These are phyloP conservation scores for Nymphicus hollandicus DNA, from an alignment of 2,113 vertebrate genomes.

Conservation along the genomic window DNA sequence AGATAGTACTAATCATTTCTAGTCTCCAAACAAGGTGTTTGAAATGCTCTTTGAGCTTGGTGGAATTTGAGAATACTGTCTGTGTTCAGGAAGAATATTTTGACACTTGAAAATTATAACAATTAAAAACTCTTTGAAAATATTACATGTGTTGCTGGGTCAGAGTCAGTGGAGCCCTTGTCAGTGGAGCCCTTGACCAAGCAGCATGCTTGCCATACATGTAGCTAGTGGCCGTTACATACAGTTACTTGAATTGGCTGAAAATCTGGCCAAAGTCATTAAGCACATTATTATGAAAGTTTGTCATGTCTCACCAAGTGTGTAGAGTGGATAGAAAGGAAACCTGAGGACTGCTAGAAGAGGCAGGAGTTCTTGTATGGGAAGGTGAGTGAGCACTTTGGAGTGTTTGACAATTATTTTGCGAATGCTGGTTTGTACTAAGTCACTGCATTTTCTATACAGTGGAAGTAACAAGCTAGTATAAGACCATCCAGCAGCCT, in stretches of 20 bases:
- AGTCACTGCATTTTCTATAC: background rate
- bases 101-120: background rate
- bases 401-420: background rate
- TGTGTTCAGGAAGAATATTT: background rate
- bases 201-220: background rate
- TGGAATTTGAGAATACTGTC: background rate
- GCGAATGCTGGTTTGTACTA: background rate
- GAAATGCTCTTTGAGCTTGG: background rate
- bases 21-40: background rate
- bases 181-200: background rate
- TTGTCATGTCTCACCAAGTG: background rate
- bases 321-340: background rate
- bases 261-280: background rate
- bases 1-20: background rate
- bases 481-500: background rate
- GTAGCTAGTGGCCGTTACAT: background rate
- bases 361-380: background rate
- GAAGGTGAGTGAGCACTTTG: background rate
- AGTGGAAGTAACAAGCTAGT: background rate
- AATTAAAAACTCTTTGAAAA: background rate
- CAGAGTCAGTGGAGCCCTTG: background rate
- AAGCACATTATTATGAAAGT: background rate
- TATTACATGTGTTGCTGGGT: background rate
- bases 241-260: background rate
- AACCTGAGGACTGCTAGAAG: background rate